These are phyloP conservation scores for Episyrphus balteatus DNA, from an alignment of 1,140 invertebrate genomes.

Conservation along the genomic window DNA sequence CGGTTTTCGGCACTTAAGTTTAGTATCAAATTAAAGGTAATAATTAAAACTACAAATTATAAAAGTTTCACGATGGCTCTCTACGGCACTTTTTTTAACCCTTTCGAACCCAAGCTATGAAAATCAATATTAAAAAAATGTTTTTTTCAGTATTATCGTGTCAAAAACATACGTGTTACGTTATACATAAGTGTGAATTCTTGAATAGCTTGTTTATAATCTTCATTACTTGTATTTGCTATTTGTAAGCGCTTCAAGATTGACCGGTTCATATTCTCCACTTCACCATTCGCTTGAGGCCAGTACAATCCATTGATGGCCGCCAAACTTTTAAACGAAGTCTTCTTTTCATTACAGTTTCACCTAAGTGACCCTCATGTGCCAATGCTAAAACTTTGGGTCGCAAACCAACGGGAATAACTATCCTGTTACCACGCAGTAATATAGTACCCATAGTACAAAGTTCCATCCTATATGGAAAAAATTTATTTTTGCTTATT, in stretches of 20 bases:
- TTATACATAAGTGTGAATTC: constrained; percentile 10
- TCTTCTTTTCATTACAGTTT: constrained; percentile 41
- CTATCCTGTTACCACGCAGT: neutral
- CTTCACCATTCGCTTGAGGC: constrained; percentile 23
- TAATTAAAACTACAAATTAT: too few species aligned
- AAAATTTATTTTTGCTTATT: neutral
- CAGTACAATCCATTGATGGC: constrained; percentile 36
- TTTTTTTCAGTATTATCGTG: too few species aligned
- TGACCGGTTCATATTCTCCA: constrained; percentile 13
- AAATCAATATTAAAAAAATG: too few species aligned
- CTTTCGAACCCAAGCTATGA: too few species aligned
- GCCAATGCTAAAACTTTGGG: constrained; percentile 12
- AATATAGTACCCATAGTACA: neutral
- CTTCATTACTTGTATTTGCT: neutral
- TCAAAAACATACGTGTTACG: too few species aligned
- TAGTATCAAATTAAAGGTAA: too few species aligned
- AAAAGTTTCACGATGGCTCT: too few species aligned
- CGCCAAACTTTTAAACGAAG: constrained; percentile 41
- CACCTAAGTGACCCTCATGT: constrained; percentile 39
- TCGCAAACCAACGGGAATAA: constrained; percentile 7
- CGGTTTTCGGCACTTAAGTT: too few species aligned
- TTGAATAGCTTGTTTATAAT: constrained; percentile 9
- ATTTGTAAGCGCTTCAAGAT: constrained; percentile 10
- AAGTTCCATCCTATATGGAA: neutral
- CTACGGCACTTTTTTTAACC: too few species aligned